phyloP scores from a whole-genome alignment of 2,113 vertebrate genomes.

The Ammospiza nelsoni region DNA sequence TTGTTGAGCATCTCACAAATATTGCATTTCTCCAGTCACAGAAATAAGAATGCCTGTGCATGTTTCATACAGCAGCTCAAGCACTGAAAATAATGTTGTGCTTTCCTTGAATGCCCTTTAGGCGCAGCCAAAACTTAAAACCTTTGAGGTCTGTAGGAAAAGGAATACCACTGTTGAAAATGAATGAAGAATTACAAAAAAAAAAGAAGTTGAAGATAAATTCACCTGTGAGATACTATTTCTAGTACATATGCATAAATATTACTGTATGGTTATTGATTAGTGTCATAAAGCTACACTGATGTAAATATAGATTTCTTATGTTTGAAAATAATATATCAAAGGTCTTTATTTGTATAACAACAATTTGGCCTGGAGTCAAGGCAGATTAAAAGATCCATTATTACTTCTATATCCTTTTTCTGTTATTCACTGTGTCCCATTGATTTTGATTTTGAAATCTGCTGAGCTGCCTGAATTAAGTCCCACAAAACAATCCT shows the following conservation, averaged over 20 bases:
- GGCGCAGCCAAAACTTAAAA: neutral
- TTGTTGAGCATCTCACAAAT: neutral
- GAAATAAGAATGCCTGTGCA: neutral
- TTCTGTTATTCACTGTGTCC: neutral
- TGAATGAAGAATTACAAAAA: neutral
- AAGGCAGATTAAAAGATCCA: neutral
- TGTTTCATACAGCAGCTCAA: neutral
- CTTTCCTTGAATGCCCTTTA: neutral
- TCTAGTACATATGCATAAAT: neutral
- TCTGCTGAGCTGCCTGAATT: neutral
- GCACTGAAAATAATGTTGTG: neutral
- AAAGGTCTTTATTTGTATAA: neutral
- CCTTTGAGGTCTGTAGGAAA: neutral
- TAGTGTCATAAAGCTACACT: neutral
- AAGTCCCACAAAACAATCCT: neutral
- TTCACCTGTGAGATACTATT: neutral
- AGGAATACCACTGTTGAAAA: neutral
- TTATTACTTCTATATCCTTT: neutral
- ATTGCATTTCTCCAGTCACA: neutral
- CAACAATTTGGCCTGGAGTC: neutral
- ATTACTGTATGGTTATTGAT: neutral
- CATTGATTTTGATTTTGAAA: neutral
- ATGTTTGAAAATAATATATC: neutral
- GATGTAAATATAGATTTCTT: neutral
- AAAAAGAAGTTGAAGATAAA: accelerated